These are phyloP conservation scores for Eupithecia tripunctaria DNA, from an alignment of 2,888 invertebrate genomes.

Conservation along the genomic window DNA sequence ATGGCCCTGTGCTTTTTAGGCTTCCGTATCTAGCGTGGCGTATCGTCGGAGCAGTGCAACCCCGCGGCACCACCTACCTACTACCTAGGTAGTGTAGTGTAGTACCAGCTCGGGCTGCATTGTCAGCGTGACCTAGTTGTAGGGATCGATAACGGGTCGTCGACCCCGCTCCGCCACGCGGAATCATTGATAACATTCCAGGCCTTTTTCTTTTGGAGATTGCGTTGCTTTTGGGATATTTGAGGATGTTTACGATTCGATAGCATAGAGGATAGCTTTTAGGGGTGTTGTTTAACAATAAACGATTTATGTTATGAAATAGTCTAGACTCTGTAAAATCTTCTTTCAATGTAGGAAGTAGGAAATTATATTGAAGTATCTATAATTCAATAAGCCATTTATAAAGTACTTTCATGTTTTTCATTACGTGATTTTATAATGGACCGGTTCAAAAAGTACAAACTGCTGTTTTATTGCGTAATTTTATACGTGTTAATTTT, in stretches of 20 bases:
- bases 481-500: background rate
- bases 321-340: background rate
- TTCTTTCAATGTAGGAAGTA: background rate
- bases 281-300: background rate
- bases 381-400: too few relatives aligned
- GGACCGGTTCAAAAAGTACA: too few relatives aligned
- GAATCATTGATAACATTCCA: slow-evolving; percentile 6
- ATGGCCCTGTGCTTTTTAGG: too few relatives aligned
- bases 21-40: background rate
- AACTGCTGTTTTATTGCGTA: background rate
- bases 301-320: background rate
- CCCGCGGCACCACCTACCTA: background rate
- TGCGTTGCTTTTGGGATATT: background rate
- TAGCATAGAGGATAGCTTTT: too few relatives aligned
- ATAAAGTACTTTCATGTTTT: too few relatives aligned
- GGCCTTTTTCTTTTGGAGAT: background rate
- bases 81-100: too few relatives aligned
- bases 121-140: slow-evolving; percentile 36
- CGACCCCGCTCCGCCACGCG: slow-evolving; percentile 23
- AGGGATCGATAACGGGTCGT: slow-evolving; percentile 34
- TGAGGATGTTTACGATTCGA: background rate
- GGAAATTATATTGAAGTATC: background rate
- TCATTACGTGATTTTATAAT: too few relatives aligned
- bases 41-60: background rate
- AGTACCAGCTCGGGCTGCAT: slow-evolving; percentile 14